Evolutionary conservation across 2,888 invertebrate genomes (phyloP), one percentile per base, ranked within the genome.

Genomic region (Lasioglossum morio): DNA sequence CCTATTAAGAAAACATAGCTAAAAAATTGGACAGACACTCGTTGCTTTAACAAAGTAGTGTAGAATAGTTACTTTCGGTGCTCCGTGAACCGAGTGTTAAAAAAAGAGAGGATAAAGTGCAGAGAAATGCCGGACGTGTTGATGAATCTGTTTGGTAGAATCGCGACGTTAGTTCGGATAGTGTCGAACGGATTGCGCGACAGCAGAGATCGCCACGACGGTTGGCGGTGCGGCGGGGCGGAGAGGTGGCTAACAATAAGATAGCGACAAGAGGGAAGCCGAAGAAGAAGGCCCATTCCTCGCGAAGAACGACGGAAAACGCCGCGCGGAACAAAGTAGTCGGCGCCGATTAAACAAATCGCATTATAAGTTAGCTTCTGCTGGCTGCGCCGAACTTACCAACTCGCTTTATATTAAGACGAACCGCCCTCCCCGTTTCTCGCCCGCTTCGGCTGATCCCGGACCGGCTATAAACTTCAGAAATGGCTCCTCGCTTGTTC

Each of bases 261-360:
- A 69, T 82, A 77, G 80, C 4, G 60, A 70, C 46, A 66, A 77
- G 79, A 70, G 72, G 70, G 70, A 80, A 82, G 72, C 40, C 77
- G 63, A 66, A 74, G 77, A 86, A 81, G 81, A 77, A 83, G 78
- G 81, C 79, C 87, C 77, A 81, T 79, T 83, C 87, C 85, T 86
- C 86, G 82, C 85, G 87, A 80, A 86, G 89, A 81, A 88, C 84
- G 85, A 89, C 81, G 87, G 90, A 87, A 89, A 91, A 91, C 82
- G 92, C 87, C 89, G 92, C 91, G 90, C 90, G 91, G 92, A 92
- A 91, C 92, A 93, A 94, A 94, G 94, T 94, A 94, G 93, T 94
- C 94, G 94, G 94, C 94, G 94, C 94, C 94, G 94, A 95, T 95
- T 94, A 94, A 95, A 94, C 94, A 95, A 95, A 95, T 95, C 94